Evolutionary conservation across 2,797 vertebrate genomes (phyloP).

Genomic region (Betta splendens): DNA sequence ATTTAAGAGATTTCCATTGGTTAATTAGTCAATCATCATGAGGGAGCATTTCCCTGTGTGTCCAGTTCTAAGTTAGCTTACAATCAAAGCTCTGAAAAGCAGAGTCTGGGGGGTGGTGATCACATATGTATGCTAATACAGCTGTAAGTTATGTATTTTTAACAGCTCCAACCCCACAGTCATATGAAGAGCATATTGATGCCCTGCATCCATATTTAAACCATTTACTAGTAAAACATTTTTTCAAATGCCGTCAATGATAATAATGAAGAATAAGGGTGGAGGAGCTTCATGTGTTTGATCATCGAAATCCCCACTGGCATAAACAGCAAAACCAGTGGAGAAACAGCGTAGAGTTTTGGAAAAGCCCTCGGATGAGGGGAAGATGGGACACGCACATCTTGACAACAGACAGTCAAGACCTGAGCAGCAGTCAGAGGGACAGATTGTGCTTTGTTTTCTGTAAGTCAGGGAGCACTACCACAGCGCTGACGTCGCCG

Average conservation of each 20-base stretch:
- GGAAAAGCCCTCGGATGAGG: constrained; percentile 51
- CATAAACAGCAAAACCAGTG: constrained; percentile 59
- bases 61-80: no score
- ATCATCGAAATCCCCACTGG: constrained; percentile 44
- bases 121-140: no score
- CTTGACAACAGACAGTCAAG: constrained; percentile 50
- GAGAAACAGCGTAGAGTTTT: constrained; percentile 44
- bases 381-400: constrained; percentile 40
- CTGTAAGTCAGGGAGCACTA: constrained; percentile 17
- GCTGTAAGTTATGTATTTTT: no score
- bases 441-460: constrained; percentile 40
- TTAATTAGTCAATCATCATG: no score
- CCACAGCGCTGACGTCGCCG: constrained; percentile 11
- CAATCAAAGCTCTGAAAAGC: no score
- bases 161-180: no score
- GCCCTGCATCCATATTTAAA: constrained; percentile 36
- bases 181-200: constrained; percentile 13
- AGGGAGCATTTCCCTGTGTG: no score
- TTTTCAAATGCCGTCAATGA: constrained; percentile 27
- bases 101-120: no score
- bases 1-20: no score
- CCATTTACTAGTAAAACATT: constrained; percentile 18
- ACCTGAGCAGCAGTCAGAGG: constrained; percentile 17
- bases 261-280: constrained; percentile 51
- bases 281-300: constrained; percentile 42